Evolutionary conservation across 2,888 invertebrate genomes (phyloP), one percentile per base, ranked within the genome.

Genomic region (Quadriops clusia): DNA sequence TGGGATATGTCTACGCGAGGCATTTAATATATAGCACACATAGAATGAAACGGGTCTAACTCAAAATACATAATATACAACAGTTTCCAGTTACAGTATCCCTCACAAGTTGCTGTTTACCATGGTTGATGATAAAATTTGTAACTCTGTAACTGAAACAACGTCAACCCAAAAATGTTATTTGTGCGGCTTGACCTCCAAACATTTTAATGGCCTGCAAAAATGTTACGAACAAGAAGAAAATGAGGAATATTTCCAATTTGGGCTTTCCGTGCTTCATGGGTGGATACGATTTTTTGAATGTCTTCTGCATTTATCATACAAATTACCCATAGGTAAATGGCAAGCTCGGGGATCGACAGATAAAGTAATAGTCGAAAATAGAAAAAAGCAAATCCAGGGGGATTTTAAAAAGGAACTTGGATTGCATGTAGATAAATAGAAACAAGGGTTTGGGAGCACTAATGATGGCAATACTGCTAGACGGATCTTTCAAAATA

Each of bases 251-350:
- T 26, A 39, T 28, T 37, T 42, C n/a, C 23, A 25, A 11, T 47
- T 47, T 32, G 46, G 45, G 16, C 26, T 48, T 27, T 50, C 49
- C 20, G 35, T 37, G 17, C 36, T 53, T 17, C 50, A 53, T 42
- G 44, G 47, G 3, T 53, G 50, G 50, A 50, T 49, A 8, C 38
- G 47, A 10, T 47, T 45, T 33, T 50, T 48, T 30, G 50, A 55
- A 32, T 52, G 42, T 34, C 36, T 48, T 4, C 28, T 54, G 22
- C 45, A 53, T 32, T 32, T 51, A 12, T 33, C 46, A 6, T 53
- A 52, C 35, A 46, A 44, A 41, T 16, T 53, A 8, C 38, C 39
- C 9, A 38, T 50, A 14, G 34, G 45, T 30, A 40, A 49, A 38
- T 53, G 51, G 51, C 50, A 52, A 42, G 47, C 48, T 16, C 43